Conservation (phyloP, 2,888 invertebrate genomes). For the Anorthoa munda region DNA sequence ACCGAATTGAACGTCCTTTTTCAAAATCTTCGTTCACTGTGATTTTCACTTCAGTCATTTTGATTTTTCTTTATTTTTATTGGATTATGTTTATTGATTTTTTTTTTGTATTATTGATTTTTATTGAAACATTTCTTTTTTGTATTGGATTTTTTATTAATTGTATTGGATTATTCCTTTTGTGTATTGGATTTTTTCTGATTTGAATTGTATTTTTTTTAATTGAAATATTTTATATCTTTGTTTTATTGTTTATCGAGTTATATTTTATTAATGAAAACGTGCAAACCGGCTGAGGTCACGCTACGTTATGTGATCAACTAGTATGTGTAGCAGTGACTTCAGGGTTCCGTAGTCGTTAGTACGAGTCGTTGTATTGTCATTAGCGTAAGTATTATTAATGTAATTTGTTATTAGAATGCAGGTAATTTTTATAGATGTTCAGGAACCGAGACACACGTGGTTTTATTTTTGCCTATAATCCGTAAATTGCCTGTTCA, state of each 20-base stretch:
- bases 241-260: neutral
- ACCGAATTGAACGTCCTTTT: conserved; percentile 3
- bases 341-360: conserved; percentile 47
- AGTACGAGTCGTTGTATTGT: neutral
- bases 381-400: conserved; percentile 7
- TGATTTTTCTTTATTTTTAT: conserved; percentile 33
- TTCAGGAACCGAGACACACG: neutral
- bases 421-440: neutral
- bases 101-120: neutral
- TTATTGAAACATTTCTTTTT: conserved; percentile 6
- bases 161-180: conserved; percentile 14
- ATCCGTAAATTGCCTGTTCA: neutral
- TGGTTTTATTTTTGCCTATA: too few relatives aligned
- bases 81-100: neutral
- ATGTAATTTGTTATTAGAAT: conserved; percentile 2
- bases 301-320: conserved; percentile 46
- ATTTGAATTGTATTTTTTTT: conserved; percentile 1
- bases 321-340: conserved; percentile 58
- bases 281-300: conserved; percentile 56
- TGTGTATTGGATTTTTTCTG: neutral
- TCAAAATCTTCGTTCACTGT: conserved; percentile 35
- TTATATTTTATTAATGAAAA: conserved; percentile 1
- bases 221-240: neutral
- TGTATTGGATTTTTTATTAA: neutral
- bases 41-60: conserved; percentile 68